Evolutionary conservation across 2,113 vertebrate genomes (phyloP), one percentile per base, ranked within the genome.

Genomic region (Circaetus cinerascens): DNA sequence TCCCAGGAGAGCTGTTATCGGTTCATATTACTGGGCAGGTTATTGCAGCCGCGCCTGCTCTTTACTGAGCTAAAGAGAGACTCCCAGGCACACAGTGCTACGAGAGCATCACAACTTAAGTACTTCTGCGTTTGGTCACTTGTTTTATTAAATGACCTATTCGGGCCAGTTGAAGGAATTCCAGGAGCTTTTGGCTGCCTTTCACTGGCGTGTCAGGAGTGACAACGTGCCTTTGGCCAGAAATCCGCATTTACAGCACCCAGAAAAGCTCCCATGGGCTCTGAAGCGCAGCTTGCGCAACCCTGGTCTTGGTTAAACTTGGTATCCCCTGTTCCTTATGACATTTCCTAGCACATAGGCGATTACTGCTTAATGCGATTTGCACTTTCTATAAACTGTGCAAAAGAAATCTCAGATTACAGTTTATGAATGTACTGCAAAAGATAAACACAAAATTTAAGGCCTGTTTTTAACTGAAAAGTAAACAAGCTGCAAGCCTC

Each of bases 191-290:
- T 56, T 74, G 86, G 74, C 38, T 2, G 3, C 50, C 51, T 64
- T 32, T 51, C 34, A 2, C 53, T 59, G 8, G 40, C 1, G 0
- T 2, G 2, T 36, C 51, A 25, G 69, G 62, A 63, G 62, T 2
- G 9, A 26, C 15, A 71, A 81, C 6, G 3, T 29, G 27, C 68
- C 46, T 32, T 38, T 50, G 62, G 68, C 48, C 57, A 38, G 23
- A 40, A n/a, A 22, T 6, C 36, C 0, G 1, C n/a, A 5, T 30
- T 48, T 25, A 27, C 7, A 46, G 53, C 15, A 1, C 74, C 46
- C 67, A 10, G 32, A 46, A 27, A 62, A n/a, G 53, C 27, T 56
- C 46, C 46, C 27, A 4, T 1, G 2, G 74, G 60, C 75, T 67
- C 68, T 0, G 8, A 41, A 46, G 34, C 0, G 25, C 76, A 48